Conservation (phyloP, 1,140 invertebrate genomes). For the Brachionus manjavacas region DNA sequence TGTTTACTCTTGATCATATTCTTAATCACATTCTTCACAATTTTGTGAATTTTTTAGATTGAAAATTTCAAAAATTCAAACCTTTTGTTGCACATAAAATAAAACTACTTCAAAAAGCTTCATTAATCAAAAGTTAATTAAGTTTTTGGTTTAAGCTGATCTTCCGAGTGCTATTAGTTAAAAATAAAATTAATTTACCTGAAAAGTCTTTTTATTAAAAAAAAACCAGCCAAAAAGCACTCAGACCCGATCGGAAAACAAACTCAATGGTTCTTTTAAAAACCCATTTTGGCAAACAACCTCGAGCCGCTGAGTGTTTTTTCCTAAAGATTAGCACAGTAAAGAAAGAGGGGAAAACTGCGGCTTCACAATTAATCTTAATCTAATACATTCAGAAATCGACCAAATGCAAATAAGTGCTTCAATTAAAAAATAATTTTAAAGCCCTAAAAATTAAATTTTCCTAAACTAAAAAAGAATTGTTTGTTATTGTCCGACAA, state of each 20-base stretch:
- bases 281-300: background rate
- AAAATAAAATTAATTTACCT: background rate
- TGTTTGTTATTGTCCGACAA: background rate
- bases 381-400: background rate
- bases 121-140: background rate
- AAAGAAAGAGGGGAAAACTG: background rate
- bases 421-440: background rate
- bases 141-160: background rate
- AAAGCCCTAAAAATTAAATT: background rate
- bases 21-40: no score
- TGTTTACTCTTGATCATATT: no score
- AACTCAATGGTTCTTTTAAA: background rate
- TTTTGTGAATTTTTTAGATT: no score
- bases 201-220: background rate
- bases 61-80: no score
- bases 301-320: no score
- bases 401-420: background rate
- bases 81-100: no score
- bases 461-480: background rate
- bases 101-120: background rate
- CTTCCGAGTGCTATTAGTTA: background rate
- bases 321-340: no score
- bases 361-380: background rate
- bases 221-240: background rate
- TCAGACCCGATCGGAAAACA: background rate